Conservation (phyloP, 2,113 vertebrate genomes). For the Clinocottus analis region DNA sequence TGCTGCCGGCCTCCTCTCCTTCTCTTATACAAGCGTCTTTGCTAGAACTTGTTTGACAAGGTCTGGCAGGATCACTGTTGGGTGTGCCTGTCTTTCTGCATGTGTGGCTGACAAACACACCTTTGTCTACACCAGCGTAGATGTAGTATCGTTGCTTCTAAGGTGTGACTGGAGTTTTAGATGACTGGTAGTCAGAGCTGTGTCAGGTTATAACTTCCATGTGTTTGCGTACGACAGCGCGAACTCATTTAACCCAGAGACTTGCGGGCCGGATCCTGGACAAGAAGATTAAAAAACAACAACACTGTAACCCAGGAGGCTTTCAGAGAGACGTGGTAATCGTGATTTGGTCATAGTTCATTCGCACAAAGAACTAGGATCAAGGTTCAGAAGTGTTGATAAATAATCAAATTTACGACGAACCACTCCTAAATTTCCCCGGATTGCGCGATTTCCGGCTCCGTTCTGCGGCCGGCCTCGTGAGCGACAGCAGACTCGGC, state of each 20-base stretch:
- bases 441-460: slow-evolving; percentile 11
- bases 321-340: slow-evolving; percentile 1
- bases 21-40: slow-evolving; percentile 60
- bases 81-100: slow-evolving; percentile 74
- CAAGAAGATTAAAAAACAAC: not conserved
- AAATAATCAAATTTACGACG: slow-evolving; percentile 49
- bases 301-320: not conserved
- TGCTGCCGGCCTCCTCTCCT: slow-evolving; percentile 16
- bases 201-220: slow-evolving; percentile 53
- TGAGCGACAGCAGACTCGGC: slow-evolving; percentile 53
- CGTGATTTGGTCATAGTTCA: slow-evolving; percentile 9
- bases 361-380: slow-evolving; percentile 23
- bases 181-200: slow-evolving; percentile 50
- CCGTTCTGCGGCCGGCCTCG: slow-evolving; percentile 12
- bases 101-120: slow-evolving; percentile 71
- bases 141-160: slow-evolving; percentile 39
- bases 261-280: not conserved
- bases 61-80: slow-evolving; percentile 74
- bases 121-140: slow-evolving; percentile 65
- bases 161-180: slow-evolving; percentile 65
- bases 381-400: slow-evolving; percentile 41
- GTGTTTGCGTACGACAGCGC: slow-evolving; percentile 33
- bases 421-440: slow-evolving; percentile 30
- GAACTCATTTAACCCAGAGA: slow-evolving; percentile 20
- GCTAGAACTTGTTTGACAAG: slow-evolving; percentile 84